A percentile compares a stretch with the other conserved stretches of the same genome.
These are phyloP conservation scores for Aspidoscelis tigris DNA, from an alignment of 2,113 vertebrate genomes.

Conservation along the genomic window DNA sequence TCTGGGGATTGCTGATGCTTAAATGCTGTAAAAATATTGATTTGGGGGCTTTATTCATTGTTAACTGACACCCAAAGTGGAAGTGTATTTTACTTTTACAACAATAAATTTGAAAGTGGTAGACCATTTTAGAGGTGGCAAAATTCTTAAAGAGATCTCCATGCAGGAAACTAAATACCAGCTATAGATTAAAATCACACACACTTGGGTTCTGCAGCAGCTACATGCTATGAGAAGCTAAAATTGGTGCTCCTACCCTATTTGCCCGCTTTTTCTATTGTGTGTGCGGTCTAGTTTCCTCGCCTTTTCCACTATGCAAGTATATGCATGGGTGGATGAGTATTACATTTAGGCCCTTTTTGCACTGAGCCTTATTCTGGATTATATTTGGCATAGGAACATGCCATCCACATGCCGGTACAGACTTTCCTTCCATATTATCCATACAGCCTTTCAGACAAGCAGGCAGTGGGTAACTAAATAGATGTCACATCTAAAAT, in stretches of 20 bases:
- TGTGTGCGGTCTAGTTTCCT: too few relatives aligned
- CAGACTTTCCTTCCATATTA: too few relatives aligned
- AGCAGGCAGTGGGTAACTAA: conserved; percentile 1
- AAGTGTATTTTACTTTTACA: not conserved
- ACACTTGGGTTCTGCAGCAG: not conserved
- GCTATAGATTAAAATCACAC: not conserved
- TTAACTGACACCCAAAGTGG: conserved; percentile 36
- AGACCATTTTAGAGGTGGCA: conserved; percentile 4
- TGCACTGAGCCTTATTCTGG: too few relatives aligned
- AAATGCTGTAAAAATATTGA: conserved; percentile 35
- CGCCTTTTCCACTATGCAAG: too few relatives aligned
- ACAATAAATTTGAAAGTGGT: conserved; percentile 10
- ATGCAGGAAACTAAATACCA: not conserved
- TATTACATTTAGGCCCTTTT: too few relatives aligned
- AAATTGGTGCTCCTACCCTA: not conserved
- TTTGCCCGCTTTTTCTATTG: too few relatives aligned
- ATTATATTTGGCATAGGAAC: too few relatives aligned
- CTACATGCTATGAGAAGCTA: not conserved
- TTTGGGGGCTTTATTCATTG: conserved; percentile 20
- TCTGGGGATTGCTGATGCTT: conserved; percentile 21
- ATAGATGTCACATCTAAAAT: not conserved
- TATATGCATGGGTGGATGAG: too few relatives aligned
- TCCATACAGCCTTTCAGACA: not conserved
- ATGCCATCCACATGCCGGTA: too few relatives aligned
- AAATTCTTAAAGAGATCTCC: conserved; percentile 10